Evolutionary conservation across 2,113 vertebrate genomes (phyloP), one percentile per base, ranked within the genome.

Genomic region (Cottus gobio): DNA sequence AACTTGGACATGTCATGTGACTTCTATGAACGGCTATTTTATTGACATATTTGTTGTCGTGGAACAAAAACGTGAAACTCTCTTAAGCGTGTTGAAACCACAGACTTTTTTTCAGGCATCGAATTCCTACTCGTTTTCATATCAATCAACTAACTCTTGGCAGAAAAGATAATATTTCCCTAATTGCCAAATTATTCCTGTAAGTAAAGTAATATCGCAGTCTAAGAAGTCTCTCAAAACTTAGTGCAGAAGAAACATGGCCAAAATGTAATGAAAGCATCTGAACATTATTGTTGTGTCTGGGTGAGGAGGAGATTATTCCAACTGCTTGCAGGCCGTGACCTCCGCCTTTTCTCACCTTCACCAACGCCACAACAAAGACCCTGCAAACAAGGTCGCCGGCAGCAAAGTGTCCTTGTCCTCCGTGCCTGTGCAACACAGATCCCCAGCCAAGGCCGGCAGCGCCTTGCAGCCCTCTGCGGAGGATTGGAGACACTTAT

Each of bases 401-500:
- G 48, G 54, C 62, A 68, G 39, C 57, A 26, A 68, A 20, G 34
- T 58, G 0, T 56, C 24, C 52, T 67, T 28, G 28, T 78, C 66
- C n/a, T 70, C 57, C 44, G 7, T 16, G 37, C 56, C 39, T 77
- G 63, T 36, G 26, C 67, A 46, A 62, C 48, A 60, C 36, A 42
- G 18, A 44, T 69, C 12, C 48, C 26, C 42, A 42, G 62, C 80
- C 78, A 80, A 75, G 85, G 37, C 39, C 71, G 7, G 72, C 72
- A 69, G 50, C 16, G 36, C 63, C 18, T 18, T 54, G 0, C 57
- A 22, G 75, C 62, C 68, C 36, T n/a, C 44, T 72, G 67, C n/a
- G 66, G 65, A 80, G 72, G 83, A 82, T 48, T 86, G 60, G 81
- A 80, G 76, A 36, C 76, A 57, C 71, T 85, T 79, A 77, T 82